Evolutionary conservation across 2,888 invertebrate genomes (phyloP).

Genomic region (Macrosoma leucophasiata): DNA sequence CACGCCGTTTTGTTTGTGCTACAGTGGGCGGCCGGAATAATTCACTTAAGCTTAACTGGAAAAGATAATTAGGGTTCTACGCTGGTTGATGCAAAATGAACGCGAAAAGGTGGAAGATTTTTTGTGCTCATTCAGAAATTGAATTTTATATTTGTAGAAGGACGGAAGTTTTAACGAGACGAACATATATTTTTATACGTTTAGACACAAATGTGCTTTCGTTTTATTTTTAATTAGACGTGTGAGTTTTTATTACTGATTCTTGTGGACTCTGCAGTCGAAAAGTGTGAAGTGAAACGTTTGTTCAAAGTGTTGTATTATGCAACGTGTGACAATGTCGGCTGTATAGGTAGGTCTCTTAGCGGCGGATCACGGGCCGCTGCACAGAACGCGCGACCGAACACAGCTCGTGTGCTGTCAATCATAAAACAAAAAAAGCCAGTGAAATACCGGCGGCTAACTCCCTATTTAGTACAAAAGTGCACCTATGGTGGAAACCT

Average conservation of each 20-base stretch:
- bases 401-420: conserved; percentile 69
- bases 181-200: conserved; percentile 51
- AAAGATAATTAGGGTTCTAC: conserved; percentile 76
- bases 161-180: conserved; percentile 69
- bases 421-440: conserved; percentile 68
- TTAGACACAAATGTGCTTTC: conserved; percentile 46
- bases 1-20: conserved; percentile 69
- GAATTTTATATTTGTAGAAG: conserved; percentile 70
- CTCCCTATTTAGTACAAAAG: conserved; percentile 54
- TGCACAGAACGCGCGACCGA: conserved; percentile 69
- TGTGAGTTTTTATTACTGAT: conserved; percentile 25
- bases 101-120: conserved; percentile 68
- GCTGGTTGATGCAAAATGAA: conserved; percentile 73
- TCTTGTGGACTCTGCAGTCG: too few species aligned
- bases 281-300: conserved; percentile 22
- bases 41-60: conserved; percentile 75
- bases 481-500: conserved; percentile 38
- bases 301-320: conserved; percentile 30
- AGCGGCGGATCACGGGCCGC: conserved; percentile 58
- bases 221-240: conserved; percentile 50
- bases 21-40: conserved; percentile 72
- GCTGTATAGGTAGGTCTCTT: conserved; percentile 48
- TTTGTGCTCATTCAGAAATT: conserved; percentile 73
- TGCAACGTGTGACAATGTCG: conserved; percentile 55
- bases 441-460: conserved; percentile 56